Conservation (phyloP, 2,113 vertebrate species). For the Todiramphus chloris region DNA sequence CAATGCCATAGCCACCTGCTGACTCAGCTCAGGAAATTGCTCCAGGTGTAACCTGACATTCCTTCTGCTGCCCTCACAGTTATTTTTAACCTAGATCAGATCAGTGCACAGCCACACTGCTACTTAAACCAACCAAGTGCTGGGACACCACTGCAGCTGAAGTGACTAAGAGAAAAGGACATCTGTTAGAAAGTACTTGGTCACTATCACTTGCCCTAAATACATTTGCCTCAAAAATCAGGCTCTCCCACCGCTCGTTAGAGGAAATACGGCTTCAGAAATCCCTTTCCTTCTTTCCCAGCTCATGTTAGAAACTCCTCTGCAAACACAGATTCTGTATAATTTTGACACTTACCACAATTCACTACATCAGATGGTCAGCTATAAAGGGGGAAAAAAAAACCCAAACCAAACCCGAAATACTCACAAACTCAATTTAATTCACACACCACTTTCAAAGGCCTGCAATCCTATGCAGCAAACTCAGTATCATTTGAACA, state of each 20-base stretch:
- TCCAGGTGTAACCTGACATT: neutral
- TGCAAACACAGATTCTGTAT: neutral
- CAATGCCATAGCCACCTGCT: neutral
- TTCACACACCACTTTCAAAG: neutral
- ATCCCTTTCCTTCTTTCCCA: neutral
- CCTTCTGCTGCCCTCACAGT: neutral
- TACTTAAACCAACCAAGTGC: rapidly evolving
- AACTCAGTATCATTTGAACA: neutral
- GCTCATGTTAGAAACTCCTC: neutral
- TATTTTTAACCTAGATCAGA: conserved; percentile 18
- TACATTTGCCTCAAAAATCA: neutral
- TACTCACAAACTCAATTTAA: neutral
- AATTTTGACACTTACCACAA: neutral
- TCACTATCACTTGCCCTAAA: neutral
- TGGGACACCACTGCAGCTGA: neutral
- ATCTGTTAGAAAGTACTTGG: neutral
- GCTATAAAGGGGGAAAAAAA: neutral
- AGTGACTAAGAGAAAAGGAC: neutral
- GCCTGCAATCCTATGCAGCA: neutral
- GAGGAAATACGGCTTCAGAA: neutral
- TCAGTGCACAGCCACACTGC: neutral
- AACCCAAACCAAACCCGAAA: neutral
- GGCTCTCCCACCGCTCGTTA: neutral
- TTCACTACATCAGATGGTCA: neutral
- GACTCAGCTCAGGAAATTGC: neutral